These are phyloP conservation scores for Leptopilina drosophilae DNA, from an alignment of 2,888 invertebrate genomes.

Conservation along the genomic window DNA sequence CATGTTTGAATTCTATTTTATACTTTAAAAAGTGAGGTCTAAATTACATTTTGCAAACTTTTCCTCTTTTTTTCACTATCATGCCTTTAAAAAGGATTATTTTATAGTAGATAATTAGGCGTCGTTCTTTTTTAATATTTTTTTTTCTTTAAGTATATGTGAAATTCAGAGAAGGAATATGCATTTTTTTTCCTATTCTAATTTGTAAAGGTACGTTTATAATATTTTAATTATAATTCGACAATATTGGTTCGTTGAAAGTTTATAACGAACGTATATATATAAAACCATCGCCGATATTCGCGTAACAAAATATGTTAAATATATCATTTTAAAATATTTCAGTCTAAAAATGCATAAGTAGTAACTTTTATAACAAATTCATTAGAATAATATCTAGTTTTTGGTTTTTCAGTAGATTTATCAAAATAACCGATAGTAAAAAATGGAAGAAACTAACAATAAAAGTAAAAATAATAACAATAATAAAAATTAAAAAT, in stretches of 20 bases:
- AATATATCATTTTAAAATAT: slow-evolving; percentile 25
- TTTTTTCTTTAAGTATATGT: background rate
- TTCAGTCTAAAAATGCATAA: slow-evolving; percentile 11
- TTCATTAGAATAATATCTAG: background rate
- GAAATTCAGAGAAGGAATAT: slow-evolving; percentile 13
- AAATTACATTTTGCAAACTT: background rate
- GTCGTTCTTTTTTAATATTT: background rate
- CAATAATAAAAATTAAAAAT: background rate
- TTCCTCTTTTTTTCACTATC: background rate
- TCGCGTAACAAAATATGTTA: slow-evolving; percentile 18
- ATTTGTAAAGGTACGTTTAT: slow-evolving; percentile 7
- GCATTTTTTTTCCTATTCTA: slow-evolving; percentile 3
- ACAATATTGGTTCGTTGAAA: background rate
- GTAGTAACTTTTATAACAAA: slow-evolving; percentile 23
- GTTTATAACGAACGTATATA: slow-evolving; percentile 1
- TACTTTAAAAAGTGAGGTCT: slow-evolving; percentile 20
- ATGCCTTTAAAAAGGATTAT: background rate
- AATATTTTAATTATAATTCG: background rate
- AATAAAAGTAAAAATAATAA: background rate
- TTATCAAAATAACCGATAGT: background rate
- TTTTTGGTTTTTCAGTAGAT: background rate
- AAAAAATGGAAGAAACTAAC: background rate
- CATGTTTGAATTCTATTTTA: background rate
- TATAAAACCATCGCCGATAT: slow-evolving; percentile 16
- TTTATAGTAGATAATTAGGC: background rate